Conservation (phyloP, 2,113 vertebrate species). For the Gadus chalcogrammus region DNA sequence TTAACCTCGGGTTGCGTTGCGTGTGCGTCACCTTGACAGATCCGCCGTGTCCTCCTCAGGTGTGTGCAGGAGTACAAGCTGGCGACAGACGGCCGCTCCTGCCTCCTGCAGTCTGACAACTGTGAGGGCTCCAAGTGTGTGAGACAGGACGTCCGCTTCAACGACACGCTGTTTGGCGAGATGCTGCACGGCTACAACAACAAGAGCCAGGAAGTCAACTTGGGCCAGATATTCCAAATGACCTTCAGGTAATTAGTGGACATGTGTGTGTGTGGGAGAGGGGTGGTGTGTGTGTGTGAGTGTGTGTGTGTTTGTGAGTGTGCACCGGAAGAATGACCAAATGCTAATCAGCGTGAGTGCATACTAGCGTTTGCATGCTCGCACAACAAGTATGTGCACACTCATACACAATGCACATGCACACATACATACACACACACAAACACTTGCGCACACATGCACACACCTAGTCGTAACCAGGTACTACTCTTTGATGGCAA, state of each 20-base stretch:
- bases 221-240: constrained; percentile 98
- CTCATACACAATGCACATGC: too few species aligned
- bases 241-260: constrained; percentile 84
- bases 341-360: too few species aligned
- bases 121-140: constrained; percentile 90
- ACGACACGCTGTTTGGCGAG: constrained; percentile 93
- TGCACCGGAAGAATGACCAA: too few species aligned
- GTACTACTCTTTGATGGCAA: too few species aligned
- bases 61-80: constrained; percentile 97
- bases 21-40: too few species aligned
- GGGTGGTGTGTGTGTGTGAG: neutral
- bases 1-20: too few species aligned
- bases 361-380: neutral
- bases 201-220: constrained; percentile 89
- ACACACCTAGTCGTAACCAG: too few species aligned
- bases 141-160: constrained; percentile 84
- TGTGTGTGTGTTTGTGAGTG: too few species aligned
- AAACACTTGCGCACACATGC: too few species aligned
- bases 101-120: constrained; percentile 87
- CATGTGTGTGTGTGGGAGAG: neutral
- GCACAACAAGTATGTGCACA: too few species aligned
- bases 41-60: constrained; percentile 56
- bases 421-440: too few species aligned
- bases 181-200: constrained; percentile 98
- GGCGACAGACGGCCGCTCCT: constrained; percentile 91